Percentiles rank a stretch among this genome's conserved stretches.
Evolutionary conservation across 2,888 invertebrate genomes (phyloP).

Genomic region (Amblyteles armatorius): DNA sequence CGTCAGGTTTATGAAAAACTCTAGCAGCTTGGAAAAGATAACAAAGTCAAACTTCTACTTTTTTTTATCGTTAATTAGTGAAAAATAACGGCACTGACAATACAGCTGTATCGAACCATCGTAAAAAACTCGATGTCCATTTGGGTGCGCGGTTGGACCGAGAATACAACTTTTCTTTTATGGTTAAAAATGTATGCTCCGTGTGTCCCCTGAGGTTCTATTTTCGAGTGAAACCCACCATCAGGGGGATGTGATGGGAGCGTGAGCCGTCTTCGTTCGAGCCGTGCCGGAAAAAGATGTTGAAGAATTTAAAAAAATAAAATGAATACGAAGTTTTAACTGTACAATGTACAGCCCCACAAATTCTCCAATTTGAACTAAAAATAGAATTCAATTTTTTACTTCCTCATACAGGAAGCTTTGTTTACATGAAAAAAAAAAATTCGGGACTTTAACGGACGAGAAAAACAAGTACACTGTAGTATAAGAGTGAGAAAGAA

Average conservation of each 20-base stretch:
- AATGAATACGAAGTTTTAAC: not conserved
- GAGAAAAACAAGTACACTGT: constrained; percentile 46
- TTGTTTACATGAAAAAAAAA: too few species aligned
- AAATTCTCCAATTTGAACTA: not conserved
- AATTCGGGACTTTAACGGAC: not conserved
- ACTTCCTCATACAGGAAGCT: too few species aligned
- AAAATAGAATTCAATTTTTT: not conserved
- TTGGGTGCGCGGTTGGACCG: constrained; percentile 9
- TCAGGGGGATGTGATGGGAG: constrained; percentile 72
- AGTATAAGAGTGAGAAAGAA: constrained; percentile 27
- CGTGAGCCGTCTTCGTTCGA: constrained; percentile 45
- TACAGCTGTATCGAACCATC: not conserved
- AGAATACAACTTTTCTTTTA: constrained; percentile 76
- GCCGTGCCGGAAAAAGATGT: not conserved
- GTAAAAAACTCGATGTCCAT: not conserved
- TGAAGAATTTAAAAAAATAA: not conserved
- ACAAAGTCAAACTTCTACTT: not conserved
- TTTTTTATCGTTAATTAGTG: not conserved
- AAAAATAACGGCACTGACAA: not conserved
- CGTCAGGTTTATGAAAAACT: too few species aligned
- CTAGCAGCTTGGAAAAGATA: not conserved
- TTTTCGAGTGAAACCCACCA: constrained; percentile 81
- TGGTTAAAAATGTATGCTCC: constrained; percentile 78
- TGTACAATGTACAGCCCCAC: not conserved
- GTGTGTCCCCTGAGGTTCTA: constrained; percentile 81